Evolutionary conservation across 2,888 invertebrate species (phyloP), one percentile per base, ranked within the genome.

Genomic region (Adelphocoris suturalis): DNA sequence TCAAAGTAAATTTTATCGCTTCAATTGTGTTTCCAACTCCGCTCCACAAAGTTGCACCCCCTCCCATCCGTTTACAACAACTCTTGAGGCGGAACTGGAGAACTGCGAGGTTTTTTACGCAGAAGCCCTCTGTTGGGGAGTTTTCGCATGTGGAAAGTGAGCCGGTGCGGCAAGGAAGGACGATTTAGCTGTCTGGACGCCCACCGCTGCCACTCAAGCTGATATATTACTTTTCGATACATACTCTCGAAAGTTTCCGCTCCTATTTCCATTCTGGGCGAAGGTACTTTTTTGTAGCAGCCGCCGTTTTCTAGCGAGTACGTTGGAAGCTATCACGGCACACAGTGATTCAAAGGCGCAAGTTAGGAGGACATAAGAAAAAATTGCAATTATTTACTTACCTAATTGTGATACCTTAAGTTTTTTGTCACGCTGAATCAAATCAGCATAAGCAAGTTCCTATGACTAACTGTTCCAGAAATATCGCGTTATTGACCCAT

Each of bases 221-320:
- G 57, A 57, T 57, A 57, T 57, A 57, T 57, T 57, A 57, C 57
- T 57, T 57, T 57, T 57, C 57, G n/a, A 57, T 57, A 37, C 37
- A 37, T 37, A 57, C 57, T 57, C 57, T 57, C 57, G 16, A 57
- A 57, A 57, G 16, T 57, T 57, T 57, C 57, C 16, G 7, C 14
- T 57, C 57, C n/a, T n/a, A n/a, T 57, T 57, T n/a, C 57, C 57
- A 57, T 7, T 7, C 57, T n/a, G 57, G 5, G 14, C n/a, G 5
- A 52, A 37, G 57, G 7, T n/a, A 16, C 16, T 57, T 57, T n/a
- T 57, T 57, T n/a, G 7, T 5, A 7, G 14, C 57, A 5, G n/a
- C 16, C 57, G 5, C 57, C 7, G n/a, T 57, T 12, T 57, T 57
- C 12, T 52, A 5, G 52, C n/a, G 12, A 37, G 11, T 52, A 52